Evolutionary conservation across 2,888 invertebrate species (phyloP), one percentile per base, ranked within the genome.

Genomic region (Trissoscelio sp.): DNA sequence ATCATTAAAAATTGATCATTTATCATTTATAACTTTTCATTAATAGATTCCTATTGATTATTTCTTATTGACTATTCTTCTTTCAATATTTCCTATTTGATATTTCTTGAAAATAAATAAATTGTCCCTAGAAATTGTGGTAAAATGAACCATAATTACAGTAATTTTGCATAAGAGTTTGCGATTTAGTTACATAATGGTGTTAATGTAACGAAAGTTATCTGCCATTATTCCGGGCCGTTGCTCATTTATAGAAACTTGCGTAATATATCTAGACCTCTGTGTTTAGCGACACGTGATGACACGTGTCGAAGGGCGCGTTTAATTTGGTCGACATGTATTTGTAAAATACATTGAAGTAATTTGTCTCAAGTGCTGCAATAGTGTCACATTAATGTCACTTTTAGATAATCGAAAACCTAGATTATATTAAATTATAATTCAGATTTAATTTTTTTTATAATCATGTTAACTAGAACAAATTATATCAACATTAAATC

Each of bases 271-370:
- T 87, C 87, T 85, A 83, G 83, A 82, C 88, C 75, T 73, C 73
- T 58, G 85, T 87, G 86, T 85, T 86, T 87, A 84, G 84, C 83
- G 89, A 83, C 90, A 90, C 90, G 90, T 88, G 90, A 86, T 87
- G 88, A 86, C 90, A 88, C 90, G 90, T 90, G 90, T 66, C 84
- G 72, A 46, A 72, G 81, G 81, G 75, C 75, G 84, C 73, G 67
- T 82, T 85, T 82, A 79, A 81, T 77, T 78, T 79, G 60, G 67
- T 34, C 77, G 39, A 67, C 58, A 14, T 67, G 60, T 73, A 69
- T 72, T 53, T 62, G 37, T 60, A 51, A 53, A 60, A 37, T 62
- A 69, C 77, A 72, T 53, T 51, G 60, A 20, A 58, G 39, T 46
- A 69, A 69, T 66, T 75, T 78, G 78, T 70, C 46, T 12, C 24